Percentiles rank a stretch among this genome's conserved stretches.
Evolutionary conservation across 2,888 invertebrate genomes (phyloP).

Genomic region (Villa cingulata): DNA sequence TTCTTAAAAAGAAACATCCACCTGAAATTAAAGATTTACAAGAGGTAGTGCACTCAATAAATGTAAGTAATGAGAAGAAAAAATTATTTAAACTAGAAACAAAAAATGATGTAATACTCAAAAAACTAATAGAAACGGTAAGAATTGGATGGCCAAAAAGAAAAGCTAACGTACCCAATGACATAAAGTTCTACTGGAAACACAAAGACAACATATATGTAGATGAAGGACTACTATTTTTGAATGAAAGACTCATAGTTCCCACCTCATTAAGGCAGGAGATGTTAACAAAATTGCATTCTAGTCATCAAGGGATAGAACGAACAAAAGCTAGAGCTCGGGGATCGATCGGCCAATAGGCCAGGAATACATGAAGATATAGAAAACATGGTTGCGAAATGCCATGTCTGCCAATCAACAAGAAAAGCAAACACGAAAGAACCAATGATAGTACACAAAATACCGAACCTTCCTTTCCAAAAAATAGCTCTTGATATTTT

Average conservation of each 20-base stretch:
- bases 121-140: constrained; percentile 5
- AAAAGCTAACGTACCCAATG: constrained; percentile 6
- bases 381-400: constrained; percentile 1
- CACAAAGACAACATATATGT: constrained; percentile 16
- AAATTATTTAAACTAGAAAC: no score
- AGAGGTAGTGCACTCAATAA: constrained; percentile 12
- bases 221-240: constrained; percentile 17
- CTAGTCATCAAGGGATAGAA: constrained; percentile 1
- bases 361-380: constrained; percentile 1
- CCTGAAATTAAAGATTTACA: constrained; percentile 11
- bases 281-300: not conserved
- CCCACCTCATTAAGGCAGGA: constrained; percentile 2
- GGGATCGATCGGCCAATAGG: constrained; percentile 4
- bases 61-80: constrained; percentile 11
- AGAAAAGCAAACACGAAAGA: not conserved
- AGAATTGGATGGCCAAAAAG: constrained; percentile 13
- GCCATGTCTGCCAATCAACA: constrained; percentile 4
- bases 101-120: not conserved
- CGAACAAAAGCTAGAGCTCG: constrained; percentile 1
- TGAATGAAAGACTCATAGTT: constrained; percentile 15
- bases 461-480: constrained; percentile 1
- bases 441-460: not conserved
- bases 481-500: constrained; percentile 10
- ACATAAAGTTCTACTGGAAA: constrained; percentile 17
- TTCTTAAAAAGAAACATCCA: not conserved